Evolutionary conservation across 2,888 invertebrate species (phyloP), one percentile per base, ranked within the genome.

Genomic region (Amiota mariae): DNA sequence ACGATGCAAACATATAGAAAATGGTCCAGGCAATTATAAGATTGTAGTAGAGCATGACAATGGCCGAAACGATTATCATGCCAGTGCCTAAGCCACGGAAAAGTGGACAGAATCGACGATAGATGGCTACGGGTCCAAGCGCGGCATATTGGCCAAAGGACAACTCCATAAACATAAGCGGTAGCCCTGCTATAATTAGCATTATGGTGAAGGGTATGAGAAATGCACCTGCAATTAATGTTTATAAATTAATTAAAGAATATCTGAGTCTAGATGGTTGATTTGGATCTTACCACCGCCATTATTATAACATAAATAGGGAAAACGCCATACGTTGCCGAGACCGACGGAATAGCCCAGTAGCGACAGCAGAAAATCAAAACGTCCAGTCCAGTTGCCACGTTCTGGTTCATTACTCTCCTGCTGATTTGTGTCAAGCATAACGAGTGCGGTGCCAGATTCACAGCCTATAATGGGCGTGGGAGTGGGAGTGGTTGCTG

Each of bases 131-230:
- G 0, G 96, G 95, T 11, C 94, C 94, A 72, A 94, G 87, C 6
- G 94, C 94, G 47, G 95, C 95, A 87, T 94, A 96, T 88, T 96
- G 96, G 0, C 96, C 96, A 77, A 96, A 93, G 0, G 95, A 93
- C n/a, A 95, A 90, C 88, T 96, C 96, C 93, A 95, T 94, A 85
- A 95, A 95, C 92, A 96, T 94, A 9, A 96, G 91, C 46, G 96
- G 96, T 72, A 96, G 90, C 9, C 95, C 95, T 72, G 94, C 95
- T 81, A 95, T 93, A 80, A 96, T 91, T 78, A 96, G 92, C 94
- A 96, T 94, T 76, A 95, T 91, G 74, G 94, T 93, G 87, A 96
- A 96, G 11, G 96, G 96, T 87, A 96, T 94, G 24, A 96, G 92
- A 89, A 96, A 96, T 51, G 95, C 95, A 72, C 95, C 94, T 93